Base-by-base conservation (phyloP, 2,888 invertebrate genomes). In the Phalangium opilio region DNA sequence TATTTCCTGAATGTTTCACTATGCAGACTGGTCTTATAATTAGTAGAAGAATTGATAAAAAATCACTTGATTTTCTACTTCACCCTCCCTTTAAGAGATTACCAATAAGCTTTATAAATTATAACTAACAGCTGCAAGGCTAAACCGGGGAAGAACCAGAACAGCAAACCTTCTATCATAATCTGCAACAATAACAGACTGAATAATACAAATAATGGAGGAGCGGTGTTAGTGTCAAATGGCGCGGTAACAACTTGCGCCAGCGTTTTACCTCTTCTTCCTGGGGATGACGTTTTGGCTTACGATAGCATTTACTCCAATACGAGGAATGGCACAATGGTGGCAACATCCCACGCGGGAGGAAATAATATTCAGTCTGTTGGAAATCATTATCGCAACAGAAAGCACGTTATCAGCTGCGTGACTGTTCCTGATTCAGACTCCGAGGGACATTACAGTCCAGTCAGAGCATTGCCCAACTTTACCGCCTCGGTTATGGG, bases 341-440 rank as follows among this genome's bases (percentile, higher is more conserved):
- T 27, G 27, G n/a, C n/a, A n/a, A 27, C 27, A 7, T 27, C 27
- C 5, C 14, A 36, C 15, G 15, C 38, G 7, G 1, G 38, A 36
- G 38, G 38, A 41, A 27, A 27, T 8, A 27, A 27, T 27, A 27
- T 7, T 27, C 27, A 27, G 8, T 27, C 27, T 27, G 8, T 27
- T 27, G 27, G 27, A 27, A 27, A 27, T 27, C 27, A 27, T 15
- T 54, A 51, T n/a, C 51, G 53, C 41, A 49, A 51, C 45, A 52
- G 57, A 34, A 58, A 58, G 51, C 57, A 57, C 40, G 56, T 55
- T 41, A 55, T 81, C 59, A 81, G 79, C 60, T 83, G 81, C 66
- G 80, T 83, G 49, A 81, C 80, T 52, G 78, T 83, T 48, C 78
- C 75, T 54, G 83, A 83, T 61, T 60, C 60, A 2, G 62, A 63